Evolutionary conservation across 2,797 vertebrate genomes (phyloP), one percentile per base, ranked within the genome.

Genomic region (Capromys pilorides): DNA sequence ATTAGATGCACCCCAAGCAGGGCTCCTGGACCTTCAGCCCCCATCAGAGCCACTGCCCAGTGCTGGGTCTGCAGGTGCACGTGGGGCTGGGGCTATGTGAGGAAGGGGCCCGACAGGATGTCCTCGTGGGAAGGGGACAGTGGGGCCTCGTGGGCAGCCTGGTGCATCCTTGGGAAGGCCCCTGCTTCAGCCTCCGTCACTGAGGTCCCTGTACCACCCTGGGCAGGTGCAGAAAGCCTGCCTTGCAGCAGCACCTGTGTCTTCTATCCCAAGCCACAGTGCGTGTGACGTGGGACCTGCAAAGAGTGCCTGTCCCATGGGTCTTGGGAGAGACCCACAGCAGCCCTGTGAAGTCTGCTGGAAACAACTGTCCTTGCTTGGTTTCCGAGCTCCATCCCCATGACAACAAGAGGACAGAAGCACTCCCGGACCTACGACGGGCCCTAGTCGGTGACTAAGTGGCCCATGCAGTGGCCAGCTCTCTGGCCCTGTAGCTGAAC

Each of bases 341-440:
- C 18, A 4, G 41, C 24, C 6, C 14, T 51, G 8, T 1, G 31
- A n/a, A 28, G 59, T 85, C 45, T 51, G 18, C 5, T 21, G 54
- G n/a, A 16, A 10, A 28, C 24, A 9, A 5, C 16, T 1, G 0
- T 36, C 2, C 14, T 21, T 1, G 41, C 7, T 0, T 0, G 21
- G 57, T 12, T 14, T 9, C 6, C 0, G 0, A 0, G 12, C 7
- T 5, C 16, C 3, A 0, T 64, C 36, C 57, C 69, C 69, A 1
- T 1, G 1, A n/a, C 22, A 39, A 41, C 39, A 59, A 19, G 18
- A 33, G 24, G 16, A 21, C 59, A 4, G 51, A 51, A 10, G 16
- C 6, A 4, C n/a, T n/a, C 14, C 39, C 79, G 0, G 28, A 19
- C 39, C 51, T 33, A 4, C 4, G 77, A 11, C 51, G n/a, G 14